phyloP scores from a whole-genome alignment of 2,113 vertebrate genomes.

The Procavia capensis region DNA sequence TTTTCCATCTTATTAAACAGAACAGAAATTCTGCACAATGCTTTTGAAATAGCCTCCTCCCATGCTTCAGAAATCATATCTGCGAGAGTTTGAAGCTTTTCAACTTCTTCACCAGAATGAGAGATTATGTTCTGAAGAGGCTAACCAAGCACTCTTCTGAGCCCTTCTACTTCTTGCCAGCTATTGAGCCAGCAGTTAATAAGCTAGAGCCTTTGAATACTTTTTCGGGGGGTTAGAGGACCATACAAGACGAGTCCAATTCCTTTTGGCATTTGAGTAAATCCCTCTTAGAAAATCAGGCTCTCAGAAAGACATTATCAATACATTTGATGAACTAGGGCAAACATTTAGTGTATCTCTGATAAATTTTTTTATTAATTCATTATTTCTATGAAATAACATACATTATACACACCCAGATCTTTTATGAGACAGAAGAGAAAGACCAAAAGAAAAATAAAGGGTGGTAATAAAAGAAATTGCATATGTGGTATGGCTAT shows the following conservation, averaged over 20 bases:
- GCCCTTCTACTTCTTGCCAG: background rate
- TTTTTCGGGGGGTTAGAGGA: background rate
- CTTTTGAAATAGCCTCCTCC: background rate
- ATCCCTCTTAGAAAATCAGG: background rate
- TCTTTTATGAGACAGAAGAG: background rate
- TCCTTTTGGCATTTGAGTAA: constrained; percentile 16
- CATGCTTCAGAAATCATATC: background rate
- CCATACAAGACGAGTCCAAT: background rate
- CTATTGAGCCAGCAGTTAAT: background rate
- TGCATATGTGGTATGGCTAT: accelerated
- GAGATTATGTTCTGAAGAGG: background rate
- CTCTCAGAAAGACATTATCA: background rate
- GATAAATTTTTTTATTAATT: background rate
- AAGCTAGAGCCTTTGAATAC: background rate
- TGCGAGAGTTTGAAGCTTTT: background rate
- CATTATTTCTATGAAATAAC: background rate
- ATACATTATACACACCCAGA: background rate
- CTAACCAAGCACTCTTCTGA: background rate
- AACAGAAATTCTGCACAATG: constrained; percentile 8
- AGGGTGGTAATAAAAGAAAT: background rate
- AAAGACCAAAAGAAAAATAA: background rate
- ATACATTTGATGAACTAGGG: background rate
- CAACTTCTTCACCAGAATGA: constrained; percentile 21
- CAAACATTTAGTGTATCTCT: background rate
- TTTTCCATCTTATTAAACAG: background rate